These are phyloP conservation scores for Ashinkailepas kermadecensis DNA, from an alignment of 2,888 invertebrate species.

Conservation along the genomic window DNA sequence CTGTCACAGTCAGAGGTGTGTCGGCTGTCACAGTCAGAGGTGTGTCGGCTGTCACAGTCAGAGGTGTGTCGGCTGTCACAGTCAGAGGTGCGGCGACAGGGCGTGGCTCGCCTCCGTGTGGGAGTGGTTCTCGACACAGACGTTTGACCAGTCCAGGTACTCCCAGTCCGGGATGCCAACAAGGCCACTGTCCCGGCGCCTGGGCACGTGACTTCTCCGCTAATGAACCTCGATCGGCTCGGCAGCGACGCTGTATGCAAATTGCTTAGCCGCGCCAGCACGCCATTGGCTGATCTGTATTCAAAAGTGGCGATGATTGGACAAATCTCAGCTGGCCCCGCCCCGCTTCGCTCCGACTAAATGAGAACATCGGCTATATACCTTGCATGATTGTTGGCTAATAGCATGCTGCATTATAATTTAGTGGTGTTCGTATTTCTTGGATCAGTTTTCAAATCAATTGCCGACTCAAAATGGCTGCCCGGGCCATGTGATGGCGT, in stretches of 20 bases:
- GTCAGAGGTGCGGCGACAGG: no score
- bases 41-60: no score
- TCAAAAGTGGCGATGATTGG: conserved; percentile 18
- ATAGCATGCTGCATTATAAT: conserved; percentile 3
- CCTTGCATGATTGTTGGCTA: not conserved
- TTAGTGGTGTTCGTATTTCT: conserved; percentile 8
- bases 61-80: no score
- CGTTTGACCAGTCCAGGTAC: no score
- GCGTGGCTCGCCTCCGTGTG: no score
- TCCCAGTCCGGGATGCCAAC: no score
- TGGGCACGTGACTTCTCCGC: not conserved
- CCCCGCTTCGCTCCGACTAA: not conserved
- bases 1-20: no score
- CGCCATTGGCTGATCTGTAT: not conserved
- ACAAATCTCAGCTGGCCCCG: not conserved
- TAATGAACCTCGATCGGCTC: not conserved
- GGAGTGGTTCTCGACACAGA: no score
- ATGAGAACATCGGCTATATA: not conserved
- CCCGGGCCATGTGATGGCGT: not conserved
- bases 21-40: no score
- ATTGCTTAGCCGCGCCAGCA: not conserved
- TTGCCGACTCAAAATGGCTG: not conserved
- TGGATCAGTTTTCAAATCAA: not conserved
- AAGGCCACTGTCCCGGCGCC: no score
- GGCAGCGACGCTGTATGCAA: not conserved